Conservation (phyloP, 2,888 invertebrate species). For the Rhaphigaster nebulosa region DNA sequence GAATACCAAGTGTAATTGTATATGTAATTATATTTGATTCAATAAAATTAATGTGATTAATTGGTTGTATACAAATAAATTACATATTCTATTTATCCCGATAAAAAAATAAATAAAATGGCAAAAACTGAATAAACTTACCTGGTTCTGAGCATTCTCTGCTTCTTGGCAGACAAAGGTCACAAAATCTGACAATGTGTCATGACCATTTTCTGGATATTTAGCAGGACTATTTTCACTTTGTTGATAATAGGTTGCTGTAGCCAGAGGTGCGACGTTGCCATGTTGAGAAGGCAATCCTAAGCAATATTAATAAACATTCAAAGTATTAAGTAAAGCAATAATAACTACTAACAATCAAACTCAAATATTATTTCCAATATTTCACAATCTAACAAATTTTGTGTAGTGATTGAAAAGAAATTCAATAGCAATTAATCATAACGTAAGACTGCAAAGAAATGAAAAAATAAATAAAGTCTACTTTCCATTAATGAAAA, state of each 20-base stretch:
- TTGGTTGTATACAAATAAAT: background rate
- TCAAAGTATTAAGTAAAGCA: background rate
- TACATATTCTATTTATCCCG: background rate
- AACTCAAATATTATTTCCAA: background rate
- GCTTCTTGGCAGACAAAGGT: constrained; percentile 97
- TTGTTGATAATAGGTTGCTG: constrained; percentile 75
- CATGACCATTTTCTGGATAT: constrained; percentile 89
- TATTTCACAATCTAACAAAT: background rate
- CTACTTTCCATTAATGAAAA: background rate
- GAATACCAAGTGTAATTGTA: no score
- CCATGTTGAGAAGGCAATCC: constrained; percentile 71
- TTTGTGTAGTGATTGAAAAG: background rate
- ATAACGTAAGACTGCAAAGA: background rate
- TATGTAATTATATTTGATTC: no score
- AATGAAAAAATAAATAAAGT: background rate
- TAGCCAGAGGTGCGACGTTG: constrained; percentile 71
- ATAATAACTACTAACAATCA: background rate
- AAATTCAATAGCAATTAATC: background rate
- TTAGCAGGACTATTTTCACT: constrained; percentile 73
- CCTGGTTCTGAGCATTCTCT: constrained; percentile 83
- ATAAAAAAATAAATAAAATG: background rate
- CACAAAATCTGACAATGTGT: constrained; percentile 95
- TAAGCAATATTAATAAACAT: constrained; percentile 50
- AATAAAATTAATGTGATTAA: no score
- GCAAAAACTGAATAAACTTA: constrained; percentile 67